Evolutionary conservation across 2,113 vertebrate genomes (phyloP), one percentile per base, ranked within the genome.

Genomic region (Typhlomys cinereus): DNA sequence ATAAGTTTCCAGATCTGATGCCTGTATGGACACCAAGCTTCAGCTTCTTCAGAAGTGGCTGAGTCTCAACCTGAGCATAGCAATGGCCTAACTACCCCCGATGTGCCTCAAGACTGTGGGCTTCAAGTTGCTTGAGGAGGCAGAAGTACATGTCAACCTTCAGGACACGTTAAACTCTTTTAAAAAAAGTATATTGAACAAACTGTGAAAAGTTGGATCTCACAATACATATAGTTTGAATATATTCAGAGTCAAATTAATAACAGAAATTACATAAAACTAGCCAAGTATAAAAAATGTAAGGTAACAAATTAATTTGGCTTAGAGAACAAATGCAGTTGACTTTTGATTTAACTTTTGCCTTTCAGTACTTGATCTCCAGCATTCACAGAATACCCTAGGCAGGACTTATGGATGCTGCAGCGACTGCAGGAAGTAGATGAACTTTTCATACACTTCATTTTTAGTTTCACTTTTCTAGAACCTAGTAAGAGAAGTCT

Each of bases 281-380:
- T 76, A 85, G 44, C n/a, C 57, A 81, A 85, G 71, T 36, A 75
- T n/a, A 25, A 9, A 48, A 80, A 82, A 78, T 3, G 62, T 61
- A 69, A 46, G 78, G 48, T 95, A 92, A 95, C 11, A 93, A 84
- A 61, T 88, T 54, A 82, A 78, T 90, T 93, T 92, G 48, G 89
- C 15, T 70, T 89, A 7, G 73, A 82, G 7, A 82, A 90, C 41
- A 71, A 82, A 27, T 79, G 34, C 64, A 57, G 69, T n/a, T 74
- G 71, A 67, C 78, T 95, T 93, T 83, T 92, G 48, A 39, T 48
- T 82, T 89, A 76, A 70, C 71, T 73, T 64, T 17, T 18, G 27
- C 66, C 87, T 87, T 25, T 2, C 18, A 62, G n/a, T 66, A 61
- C 39, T 61, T 52, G 59, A 75, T 89, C 29, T 66, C n/a, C 34